Evolutionary conservation across 2,888 invertebrate species (phyloP).

Genomic region (Mechanitis messenoides): DNA sequence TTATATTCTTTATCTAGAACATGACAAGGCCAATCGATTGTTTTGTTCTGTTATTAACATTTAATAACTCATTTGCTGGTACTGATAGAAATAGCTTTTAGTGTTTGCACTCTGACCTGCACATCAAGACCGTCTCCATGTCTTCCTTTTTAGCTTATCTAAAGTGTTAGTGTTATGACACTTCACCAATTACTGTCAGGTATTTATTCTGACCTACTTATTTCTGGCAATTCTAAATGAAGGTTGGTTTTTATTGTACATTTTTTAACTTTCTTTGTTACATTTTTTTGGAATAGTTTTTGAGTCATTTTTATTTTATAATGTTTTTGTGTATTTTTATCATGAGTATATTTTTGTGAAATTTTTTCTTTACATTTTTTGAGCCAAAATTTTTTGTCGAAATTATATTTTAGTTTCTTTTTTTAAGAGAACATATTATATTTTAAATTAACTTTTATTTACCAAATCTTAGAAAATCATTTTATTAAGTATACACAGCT

Average conservation of each 20-base stretch:
- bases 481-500: not conserved
- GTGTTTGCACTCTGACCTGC: conserved; percentile 38
- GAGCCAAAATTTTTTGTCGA: too few species aligned
- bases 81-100: conserved; percentile 47
- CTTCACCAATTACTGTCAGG: conserved; percentile 9
- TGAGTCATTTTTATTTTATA: too few species aligned
- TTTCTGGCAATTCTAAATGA: not conserved
- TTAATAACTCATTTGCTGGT: conserved; percentile 49
- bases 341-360: too few species aligned
- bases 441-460: too few species aligned
- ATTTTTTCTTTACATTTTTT: too few species aligned
- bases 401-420: too few species aligned
- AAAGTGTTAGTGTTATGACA: conserved; percentile 18
- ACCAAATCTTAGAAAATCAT: too few species aligned
- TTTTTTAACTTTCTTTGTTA: too few species aligned
- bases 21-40: conserved; percentile 58
- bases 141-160: conserved; percentile 32
- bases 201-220: conserved; percentile 19
- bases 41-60: conserved; percentile 47
- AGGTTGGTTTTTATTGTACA: too few species aligned
- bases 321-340: too few species aligned
- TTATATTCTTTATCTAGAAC: conserved; percentile 50
- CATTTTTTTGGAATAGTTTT: too few species aligned
- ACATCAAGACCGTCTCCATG: conserved; percentile 28
- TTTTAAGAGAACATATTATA: too few species aligned